Evolutionary conservation across 2,113 vertebrate species (phyloP).

Genomic region (Aythya baeri): DNA sequence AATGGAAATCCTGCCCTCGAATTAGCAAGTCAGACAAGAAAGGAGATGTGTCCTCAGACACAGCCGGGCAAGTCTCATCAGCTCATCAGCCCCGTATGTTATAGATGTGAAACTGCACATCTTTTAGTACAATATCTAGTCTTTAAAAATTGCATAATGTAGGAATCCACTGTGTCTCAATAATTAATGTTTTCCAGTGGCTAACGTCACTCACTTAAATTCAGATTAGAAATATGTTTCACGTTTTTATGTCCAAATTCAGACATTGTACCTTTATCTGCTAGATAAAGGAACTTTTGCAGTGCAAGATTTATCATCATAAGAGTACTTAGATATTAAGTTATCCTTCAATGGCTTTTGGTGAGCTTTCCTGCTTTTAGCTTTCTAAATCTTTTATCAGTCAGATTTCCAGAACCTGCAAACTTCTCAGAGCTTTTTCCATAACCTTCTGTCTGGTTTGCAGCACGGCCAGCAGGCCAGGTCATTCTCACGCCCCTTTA

Average conservation of each 20-base stretch:
- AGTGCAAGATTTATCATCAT: background rate
- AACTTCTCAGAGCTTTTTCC: fast-evolving
- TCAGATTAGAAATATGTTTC: background rate
- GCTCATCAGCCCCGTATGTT: fast-evolving
- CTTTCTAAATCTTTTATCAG: background rate
- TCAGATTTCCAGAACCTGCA: background rate
- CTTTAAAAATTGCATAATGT: fast-evolving
- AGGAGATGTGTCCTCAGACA: background rate
- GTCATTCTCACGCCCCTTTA: background rate
- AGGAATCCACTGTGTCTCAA: background rate
- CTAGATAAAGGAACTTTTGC: background rate
- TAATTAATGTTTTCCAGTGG: background rate
- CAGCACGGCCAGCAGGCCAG: background rate
- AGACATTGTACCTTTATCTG: background rate
- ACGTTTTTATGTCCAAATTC: background rate
- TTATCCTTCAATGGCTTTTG: background rate
- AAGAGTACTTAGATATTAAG: background rate
- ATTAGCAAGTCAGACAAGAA: background rate
- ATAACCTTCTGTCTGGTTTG: background rate
- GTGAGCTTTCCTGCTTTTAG: background rate
- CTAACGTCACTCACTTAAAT: background rate
- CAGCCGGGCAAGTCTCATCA: fast-evolving
- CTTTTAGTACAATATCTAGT: background rate
- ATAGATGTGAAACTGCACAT: fast-evolving
- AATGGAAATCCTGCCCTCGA: background rate